A percentile compares a stretch with the other conserved stretches of the same genome.
Evolutionary conservation across 1,140 invertebrate genomes (phyloP).

Genomic region (Drosophila pseudoananassae): DNA sequence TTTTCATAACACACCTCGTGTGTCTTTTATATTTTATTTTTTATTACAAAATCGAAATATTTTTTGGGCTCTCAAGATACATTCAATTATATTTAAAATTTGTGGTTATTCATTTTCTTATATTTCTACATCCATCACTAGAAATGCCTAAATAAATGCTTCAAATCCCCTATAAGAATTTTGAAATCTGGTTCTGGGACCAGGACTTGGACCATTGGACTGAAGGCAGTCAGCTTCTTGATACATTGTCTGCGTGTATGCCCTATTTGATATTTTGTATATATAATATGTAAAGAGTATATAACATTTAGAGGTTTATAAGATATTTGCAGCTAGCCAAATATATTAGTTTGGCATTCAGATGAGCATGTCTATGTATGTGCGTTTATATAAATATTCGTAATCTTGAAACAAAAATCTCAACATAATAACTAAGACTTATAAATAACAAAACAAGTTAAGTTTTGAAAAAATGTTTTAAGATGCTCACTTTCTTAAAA

Average conservation of each 20-base stretch:
- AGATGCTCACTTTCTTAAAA: constrained; percentile 1
- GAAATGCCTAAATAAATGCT: constrained; percentile 1
- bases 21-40: not conserved
- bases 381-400: not conserved
- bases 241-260: not conserved
- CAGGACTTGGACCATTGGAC: not conserved
- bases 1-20: not conserved
- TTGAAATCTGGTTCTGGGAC: not conserved
- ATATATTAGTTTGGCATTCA: not conserved
- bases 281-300: constrained; percentile 1
- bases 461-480: not conserved
- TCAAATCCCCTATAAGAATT: not conserved
- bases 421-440: not conserved
- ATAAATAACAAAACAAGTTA: not conserved
- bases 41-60: not conserved
- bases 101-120: not conserved
- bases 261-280: not conserved
- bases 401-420: not conserved
- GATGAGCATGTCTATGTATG: not conserved
- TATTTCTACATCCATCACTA: not conserved
- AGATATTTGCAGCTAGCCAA: not conserved
- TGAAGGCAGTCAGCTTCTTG: not conserved
- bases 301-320: constrained; percentile 1
- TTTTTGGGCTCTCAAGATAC: not conserved
- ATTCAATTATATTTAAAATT: not conserved